Percentiles rank a stretch among this genome's conserved stretches.
phyloP scores from a whole-genome alignment of 1,140 invertebrate genomes.

The Papilio xuthus region DNA sequence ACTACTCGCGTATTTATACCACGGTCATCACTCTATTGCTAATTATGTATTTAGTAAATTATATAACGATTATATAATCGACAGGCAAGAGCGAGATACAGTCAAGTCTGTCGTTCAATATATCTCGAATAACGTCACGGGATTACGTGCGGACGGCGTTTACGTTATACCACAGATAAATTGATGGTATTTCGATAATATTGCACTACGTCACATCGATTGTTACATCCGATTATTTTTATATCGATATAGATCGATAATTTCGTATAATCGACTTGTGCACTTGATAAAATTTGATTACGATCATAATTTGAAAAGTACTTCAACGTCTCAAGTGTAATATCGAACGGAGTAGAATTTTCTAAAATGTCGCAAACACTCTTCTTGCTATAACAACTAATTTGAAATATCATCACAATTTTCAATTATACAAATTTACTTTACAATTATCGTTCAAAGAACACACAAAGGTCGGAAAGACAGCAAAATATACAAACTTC shows the following conservation, averaged over 20 bases:
- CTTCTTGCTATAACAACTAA: too few species aligned
- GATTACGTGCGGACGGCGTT: conserved; percentile 7
- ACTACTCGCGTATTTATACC: not conserved
- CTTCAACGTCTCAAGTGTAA: not conserved
- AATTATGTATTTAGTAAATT: not conserved
- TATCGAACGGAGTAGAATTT: not conserved
- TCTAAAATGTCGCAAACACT: not conserved
- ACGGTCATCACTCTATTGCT: not conserved
- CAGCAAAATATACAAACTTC: not conserved
- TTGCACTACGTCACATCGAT: not conserved
- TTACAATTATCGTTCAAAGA: not conserved
- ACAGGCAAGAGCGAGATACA: not conserved
- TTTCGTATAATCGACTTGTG: conserved; percentile 1
- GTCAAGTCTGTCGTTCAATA: conserved; percentile 17
- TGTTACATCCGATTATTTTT: conserved; percentile 43
- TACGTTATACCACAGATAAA: conserved; percentile 3
- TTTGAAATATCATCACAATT: not conserved
- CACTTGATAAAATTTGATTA: not conserved
- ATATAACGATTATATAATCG: not conserved
- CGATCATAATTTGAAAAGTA: conserved; percentile 4
- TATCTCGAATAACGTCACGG: conserved; percentile 14
- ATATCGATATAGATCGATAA: not conserved
- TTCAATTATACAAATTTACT: not conserved
- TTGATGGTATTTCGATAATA: not conserved
- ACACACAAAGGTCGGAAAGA: not conserved